phyloP scores from a whole-genome alignment of 2,113 vertebrate genomes.

The Sminthopsis crassicaudata region DNA sequence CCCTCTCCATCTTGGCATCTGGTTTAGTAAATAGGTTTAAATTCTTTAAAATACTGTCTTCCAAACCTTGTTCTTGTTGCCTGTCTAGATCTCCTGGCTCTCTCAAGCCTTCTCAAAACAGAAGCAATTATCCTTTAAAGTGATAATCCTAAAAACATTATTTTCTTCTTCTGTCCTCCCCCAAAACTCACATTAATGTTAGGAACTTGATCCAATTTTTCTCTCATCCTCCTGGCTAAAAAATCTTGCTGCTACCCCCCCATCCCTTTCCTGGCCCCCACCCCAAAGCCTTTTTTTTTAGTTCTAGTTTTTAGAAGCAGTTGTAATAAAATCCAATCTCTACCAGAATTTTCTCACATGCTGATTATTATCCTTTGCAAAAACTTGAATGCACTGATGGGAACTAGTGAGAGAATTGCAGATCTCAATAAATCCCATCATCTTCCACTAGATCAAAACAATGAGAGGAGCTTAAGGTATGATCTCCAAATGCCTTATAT shows the following conservation, averaged over 20 bases:
- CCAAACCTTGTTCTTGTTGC: slow-evolving; percentile 11
- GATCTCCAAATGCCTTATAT: background rate
- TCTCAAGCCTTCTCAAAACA: slow-evolving; percentile 47
- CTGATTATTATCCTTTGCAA: slow-evolving; percentile 36
- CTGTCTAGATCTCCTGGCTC: slow-evolving; percentile 29
- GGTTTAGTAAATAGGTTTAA: background rate
- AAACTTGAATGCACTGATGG: slow-evolving; percentile 5
- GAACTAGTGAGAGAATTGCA: background rate
- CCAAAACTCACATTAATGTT: background rate
- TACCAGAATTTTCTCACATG: background rate
- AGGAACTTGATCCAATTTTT: background rate
- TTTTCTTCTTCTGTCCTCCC: background rate
- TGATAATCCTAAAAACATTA: slow-evolving; percentile 47
- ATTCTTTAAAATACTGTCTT: slow-evolving; percentile 26
- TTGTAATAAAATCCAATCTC: slow-evolving; percentile 50
- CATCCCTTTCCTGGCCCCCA: background rate
- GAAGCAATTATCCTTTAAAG: slow-evolving; percentile 46
- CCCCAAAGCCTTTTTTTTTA: background rate
- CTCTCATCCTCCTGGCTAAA: background rate
- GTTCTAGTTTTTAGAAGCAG: slow-evolving; percentile 48
- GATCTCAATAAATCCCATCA: background rate
- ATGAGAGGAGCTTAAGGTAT: slow-evolving; percentile 34
- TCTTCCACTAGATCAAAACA: slow-evolving; percentile 1
- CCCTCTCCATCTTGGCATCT: background rate
- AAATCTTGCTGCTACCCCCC: background rate